Conservation (phyloP, 2,797 vertebrate species). For the Alcedo quadribrachys region DNA sequence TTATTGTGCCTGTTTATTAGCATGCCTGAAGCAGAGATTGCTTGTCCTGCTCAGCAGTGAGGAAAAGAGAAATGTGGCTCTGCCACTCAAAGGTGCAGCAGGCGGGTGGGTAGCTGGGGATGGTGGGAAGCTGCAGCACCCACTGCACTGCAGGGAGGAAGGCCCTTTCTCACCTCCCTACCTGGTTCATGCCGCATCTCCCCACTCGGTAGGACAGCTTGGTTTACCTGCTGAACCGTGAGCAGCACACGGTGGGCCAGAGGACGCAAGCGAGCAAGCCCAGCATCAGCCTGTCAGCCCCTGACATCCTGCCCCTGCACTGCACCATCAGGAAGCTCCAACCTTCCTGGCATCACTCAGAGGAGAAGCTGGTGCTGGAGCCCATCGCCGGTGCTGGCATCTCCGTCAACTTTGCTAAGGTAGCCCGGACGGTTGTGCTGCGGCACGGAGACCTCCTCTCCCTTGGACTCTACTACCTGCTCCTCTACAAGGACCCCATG, state of each 20-base stretch:
- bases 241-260: conserved; percentile 94
- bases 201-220: conserved; percentile 86
- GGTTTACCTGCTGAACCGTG: conserved; percentile 91
- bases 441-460: conserved; percentile 93
- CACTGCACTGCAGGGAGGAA: background rate
- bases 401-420: conserved; percentile 88
- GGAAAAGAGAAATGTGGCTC: background rate
- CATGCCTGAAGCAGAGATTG: background rate
- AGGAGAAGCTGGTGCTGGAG: conserved; percentile 83
- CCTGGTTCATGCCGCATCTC: background rate
- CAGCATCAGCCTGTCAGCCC: conserved; percentile 93
- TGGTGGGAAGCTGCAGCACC: background rate
- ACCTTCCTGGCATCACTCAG: conserved; percentile 51
- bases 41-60: background rate
- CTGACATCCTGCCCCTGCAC: conserved; percentile 94
- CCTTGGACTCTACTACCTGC: conserved; percentile 92
- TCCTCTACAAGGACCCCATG: conserved; percentile 92
- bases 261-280: conserved; percentile 91
- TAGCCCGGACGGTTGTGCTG: conserved; percentile 83
- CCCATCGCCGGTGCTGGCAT: conserved; percentile 85
- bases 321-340: conserved; percentile 81
- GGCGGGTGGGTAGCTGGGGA: background rate
- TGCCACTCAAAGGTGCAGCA: background rate
- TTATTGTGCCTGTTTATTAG: background rate
- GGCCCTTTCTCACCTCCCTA: background rate